Evolutionary conservation across 2,113 vertebrate genomes (phyloP).

Genomic region (Nothobranchius kuhntae): DNA sequence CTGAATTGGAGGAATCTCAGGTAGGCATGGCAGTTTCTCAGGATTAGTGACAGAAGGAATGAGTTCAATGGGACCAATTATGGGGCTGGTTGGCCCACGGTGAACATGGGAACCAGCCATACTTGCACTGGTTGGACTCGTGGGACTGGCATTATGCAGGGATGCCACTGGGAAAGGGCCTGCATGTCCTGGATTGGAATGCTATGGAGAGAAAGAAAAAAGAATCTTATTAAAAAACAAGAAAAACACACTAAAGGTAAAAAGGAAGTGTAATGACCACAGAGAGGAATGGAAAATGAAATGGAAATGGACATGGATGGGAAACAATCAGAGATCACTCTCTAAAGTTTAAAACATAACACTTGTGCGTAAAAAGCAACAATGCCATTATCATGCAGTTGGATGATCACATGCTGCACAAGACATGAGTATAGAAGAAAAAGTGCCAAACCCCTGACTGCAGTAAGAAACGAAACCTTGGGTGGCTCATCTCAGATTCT

Average conservation of each 20-base stretch:
- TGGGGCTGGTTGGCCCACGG: constrained; percentile 91
- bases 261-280: neutral
- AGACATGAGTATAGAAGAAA: constrained; percentile 63
- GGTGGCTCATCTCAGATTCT: constrained; percentile 81
- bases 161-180: constrained; percentile 96
- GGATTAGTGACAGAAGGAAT: constrained; percentile 98
- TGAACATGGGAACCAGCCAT: constrained; percentile 92
- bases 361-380: constrained; percentile 7
- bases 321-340: constrained; percentile 14
- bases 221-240: neutral
- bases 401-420: constrained; percentile 70
- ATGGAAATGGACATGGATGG: neutral
- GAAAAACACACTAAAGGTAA: neutral
- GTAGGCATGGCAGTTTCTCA: constrained; percentile 95
- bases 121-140: constrained; percentile 94
- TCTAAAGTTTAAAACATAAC: neutral
- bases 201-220: constrained; percentile 75
- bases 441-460: constrained; percentile 78
- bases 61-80: constrained; percentile 91
- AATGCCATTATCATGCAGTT: constrained; percentile 67
- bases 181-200: constrained; percentile 96
- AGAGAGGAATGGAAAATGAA: neutral
- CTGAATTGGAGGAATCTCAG: constrained; percentile 98
- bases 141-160: constrained; percentile 95
- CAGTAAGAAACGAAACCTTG: constrained; percentile 81